These are phyloP conservation scores for Elephas maximus DNA, from an alignment of 2,113 vertebrate genomes.

Conservation along the genomic window DNA sequence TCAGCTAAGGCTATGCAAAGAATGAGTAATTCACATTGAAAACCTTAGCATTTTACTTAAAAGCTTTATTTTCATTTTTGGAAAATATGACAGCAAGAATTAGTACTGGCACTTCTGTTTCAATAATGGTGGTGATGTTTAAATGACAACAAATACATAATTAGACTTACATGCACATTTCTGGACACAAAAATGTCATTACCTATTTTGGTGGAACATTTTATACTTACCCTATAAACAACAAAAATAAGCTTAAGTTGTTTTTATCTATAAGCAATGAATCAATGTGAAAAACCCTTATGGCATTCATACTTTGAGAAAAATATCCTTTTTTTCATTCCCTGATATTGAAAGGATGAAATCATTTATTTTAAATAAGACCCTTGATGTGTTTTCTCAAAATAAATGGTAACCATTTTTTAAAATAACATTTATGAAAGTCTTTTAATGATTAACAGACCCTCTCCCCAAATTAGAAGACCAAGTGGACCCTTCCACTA, in stretches of 20 bases:
- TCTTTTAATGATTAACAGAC: constrained; percentile 65
- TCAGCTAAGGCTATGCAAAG: constrained; percentile 87
- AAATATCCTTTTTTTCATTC: constrained; percentile 79
- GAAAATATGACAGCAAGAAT: constrained; percentile 91
- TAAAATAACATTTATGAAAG: constrained; percentile 36
- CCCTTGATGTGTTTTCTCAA: constrained; percentile 41
- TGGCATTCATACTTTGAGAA: constrained; percentile 79
- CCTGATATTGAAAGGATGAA: constrained; percentile 79
- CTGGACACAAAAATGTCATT: constrained; percentile 90
- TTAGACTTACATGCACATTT: constrained; percentile 89
- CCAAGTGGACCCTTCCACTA: constrained; percentile 33
- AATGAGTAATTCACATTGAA: constrained; percentile 90
- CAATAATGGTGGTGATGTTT: constrained; percentile 90
- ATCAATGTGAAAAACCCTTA: constrained; percentile 85
- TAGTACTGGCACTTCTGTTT: constrained; percentile 90
- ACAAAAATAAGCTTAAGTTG: constrained; percentile 89
- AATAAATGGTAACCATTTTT: constrained; percentile 60
- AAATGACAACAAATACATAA: constrained; percentile 90
- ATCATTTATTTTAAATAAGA: constrained; percentile 85
- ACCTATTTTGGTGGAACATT: constrained; percentile 91
- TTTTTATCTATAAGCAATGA: constrained; percentile 88
- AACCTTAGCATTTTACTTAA: constrained; percentile 90
- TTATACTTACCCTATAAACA: constrained; percentile 89
- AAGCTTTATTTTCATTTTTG: constrained; percentile 90
- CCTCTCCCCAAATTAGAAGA: constrained; percentile 49